Evolutionary conservation across 2,113 vertebrate species (phyloP).

Genomic region (Oriolus oriolus): DNA sequence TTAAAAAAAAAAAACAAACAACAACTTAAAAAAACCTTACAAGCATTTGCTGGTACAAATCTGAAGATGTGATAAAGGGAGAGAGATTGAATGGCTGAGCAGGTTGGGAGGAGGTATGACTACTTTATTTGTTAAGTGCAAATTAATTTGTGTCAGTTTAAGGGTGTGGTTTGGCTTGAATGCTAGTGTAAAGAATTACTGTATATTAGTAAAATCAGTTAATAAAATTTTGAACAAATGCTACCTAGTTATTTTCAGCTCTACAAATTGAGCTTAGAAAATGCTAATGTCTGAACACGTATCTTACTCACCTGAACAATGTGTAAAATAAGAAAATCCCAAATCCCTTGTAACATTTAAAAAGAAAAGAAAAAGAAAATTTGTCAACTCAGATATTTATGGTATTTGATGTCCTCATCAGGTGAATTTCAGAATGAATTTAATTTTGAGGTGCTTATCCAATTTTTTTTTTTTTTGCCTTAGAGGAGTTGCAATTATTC

Average conservation of each 20-base stretch:
- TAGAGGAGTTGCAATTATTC: neutral
- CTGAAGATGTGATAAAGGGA: neutral
- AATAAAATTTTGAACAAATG: neutral
- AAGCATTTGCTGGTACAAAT: neutral
- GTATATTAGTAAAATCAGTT: neutral
- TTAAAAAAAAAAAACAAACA: rapidly evolving
- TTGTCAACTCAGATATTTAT: neutral
- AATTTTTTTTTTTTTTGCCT: neutral
- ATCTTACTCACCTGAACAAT: neutral
- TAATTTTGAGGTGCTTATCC: neutral
- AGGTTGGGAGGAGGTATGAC: neutral
- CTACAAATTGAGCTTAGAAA: neutral
- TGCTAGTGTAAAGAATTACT: neutral
- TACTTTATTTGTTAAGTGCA: neutral
- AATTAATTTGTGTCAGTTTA: neutral
- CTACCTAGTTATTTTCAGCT: neutral
- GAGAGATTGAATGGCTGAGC: neutral
- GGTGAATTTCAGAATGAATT: neutral
- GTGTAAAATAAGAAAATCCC: neutral
- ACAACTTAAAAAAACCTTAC: neutral
- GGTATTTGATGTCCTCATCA: neutral
- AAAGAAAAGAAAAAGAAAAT: neutral
- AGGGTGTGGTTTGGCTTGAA: neutral
- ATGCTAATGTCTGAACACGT: neutral
- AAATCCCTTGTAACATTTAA: neutral